phyloP scores from a whole-genome alignment of 2,888 invertebrate species.

The Lymantria dispar region DNA sequence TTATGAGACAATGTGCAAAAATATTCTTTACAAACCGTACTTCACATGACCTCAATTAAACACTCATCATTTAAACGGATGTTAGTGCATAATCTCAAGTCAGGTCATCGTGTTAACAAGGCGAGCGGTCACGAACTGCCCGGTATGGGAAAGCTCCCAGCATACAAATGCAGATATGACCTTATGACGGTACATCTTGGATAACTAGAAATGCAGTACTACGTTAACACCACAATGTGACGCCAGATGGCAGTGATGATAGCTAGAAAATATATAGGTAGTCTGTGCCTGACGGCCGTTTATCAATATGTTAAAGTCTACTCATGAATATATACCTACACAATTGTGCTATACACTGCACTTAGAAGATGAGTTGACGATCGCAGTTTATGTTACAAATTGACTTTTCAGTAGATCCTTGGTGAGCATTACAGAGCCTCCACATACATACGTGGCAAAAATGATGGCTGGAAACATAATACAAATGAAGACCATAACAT shows the following conservation, averaged over 20 bases:
- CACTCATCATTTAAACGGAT: slow-evolving; percentile 75
- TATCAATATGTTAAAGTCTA: no score
- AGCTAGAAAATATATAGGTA: slow-evolving; percentile 2
- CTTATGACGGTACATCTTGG: slow-evolving; percentile 44
- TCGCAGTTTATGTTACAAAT: no score
- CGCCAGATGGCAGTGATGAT: slow-evolving; percentile 35
- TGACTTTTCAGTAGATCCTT: no score
- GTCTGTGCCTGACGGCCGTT: no score
- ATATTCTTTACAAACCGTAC: slow-evolving; percentile 36
- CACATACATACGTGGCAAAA: no score
- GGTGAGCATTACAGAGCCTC: no score
- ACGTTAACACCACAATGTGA: slow-evolving; percentile 38
- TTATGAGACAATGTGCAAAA: slow-evolving; percentile 40
- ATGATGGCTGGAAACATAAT: no score
- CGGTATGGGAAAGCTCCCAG: slow-evolving; percentile 80
- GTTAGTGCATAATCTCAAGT: slow-evolving; percentile 76
- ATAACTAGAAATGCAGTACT: slow-evolving; percentile 44
- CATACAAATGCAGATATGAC: slow-evolving; percentile 71
- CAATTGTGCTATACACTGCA: no score
- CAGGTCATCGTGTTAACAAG: slow-evolving; percentile 78
- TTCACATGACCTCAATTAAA: slow-evolving; percentile 70
- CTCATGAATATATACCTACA: no score
- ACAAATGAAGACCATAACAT: no score
- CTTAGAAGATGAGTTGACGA: no score
- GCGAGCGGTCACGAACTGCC: slow-evolving; percentile 77